phyloP scores from a whole-genome alignment of 2,888 invertebrate genomes.

The Polymixis lichenea region DNA sequence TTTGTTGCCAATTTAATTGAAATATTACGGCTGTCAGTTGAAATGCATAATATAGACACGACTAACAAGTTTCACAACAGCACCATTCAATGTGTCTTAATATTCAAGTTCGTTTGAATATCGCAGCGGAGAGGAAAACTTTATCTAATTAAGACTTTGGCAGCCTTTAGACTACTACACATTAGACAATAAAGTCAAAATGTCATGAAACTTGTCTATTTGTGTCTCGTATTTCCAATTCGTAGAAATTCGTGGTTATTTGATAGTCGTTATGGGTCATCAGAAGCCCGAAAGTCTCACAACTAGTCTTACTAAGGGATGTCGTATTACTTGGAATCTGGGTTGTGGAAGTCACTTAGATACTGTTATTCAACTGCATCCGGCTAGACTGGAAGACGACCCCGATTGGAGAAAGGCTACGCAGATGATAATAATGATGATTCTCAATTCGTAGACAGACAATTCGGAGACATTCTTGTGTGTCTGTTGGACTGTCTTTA shows the following conservation, averaged over 20 bases:
- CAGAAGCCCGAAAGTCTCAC: too few species aligned
- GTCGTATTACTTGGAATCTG: too few species aligned
- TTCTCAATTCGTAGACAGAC: constrained; percentile 5
- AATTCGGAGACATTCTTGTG: constrained; percentile 9
- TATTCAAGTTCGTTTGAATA: constrained; percentile 42
- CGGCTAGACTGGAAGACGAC: too few species aligned
- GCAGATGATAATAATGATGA: too few species aligned
- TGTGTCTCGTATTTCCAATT: constrained; percentile 8
- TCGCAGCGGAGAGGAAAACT: constrained; percentile 29
- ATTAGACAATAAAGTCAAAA: constrained; percentile 33
- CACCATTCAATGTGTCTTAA: constrained; percentile 1
- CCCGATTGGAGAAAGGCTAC: too few species aligned
- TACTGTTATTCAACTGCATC: too few species aligned
- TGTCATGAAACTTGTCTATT: constrained; percentile 21
- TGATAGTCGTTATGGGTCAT: too few species aligned
- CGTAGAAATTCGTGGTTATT: neutral
- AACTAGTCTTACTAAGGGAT: too few species aligned
- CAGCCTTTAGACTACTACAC: constrained; percentile 6
- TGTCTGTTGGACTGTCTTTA: constrained; percentile 6
- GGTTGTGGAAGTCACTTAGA: too few species aligned
- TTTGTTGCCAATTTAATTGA: constrained; percentile 48
- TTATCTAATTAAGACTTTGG: constrained; percentile 14
- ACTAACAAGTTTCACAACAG: constrained; percentile 47
- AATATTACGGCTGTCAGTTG: constrained; percentile 36
- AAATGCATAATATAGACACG: constrained; percentile 34